phyloP scores from a whole-genome alignment of 2,888 invertebrate species.

The Zygothrica quintamaculata region DNA sequence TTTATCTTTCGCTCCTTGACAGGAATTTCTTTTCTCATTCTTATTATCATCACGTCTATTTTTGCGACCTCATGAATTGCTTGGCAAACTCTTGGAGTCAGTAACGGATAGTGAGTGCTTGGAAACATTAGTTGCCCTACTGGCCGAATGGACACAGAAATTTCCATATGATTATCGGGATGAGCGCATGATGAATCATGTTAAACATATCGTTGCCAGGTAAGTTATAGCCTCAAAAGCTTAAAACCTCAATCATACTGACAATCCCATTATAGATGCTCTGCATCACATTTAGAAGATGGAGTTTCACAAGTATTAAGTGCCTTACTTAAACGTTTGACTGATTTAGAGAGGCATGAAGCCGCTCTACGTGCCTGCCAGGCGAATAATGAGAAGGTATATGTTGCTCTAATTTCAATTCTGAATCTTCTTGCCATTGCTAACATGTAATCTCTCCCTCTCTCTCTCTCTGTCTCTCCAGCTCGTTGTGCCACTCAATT shows the following conservation, averaged over 20 bases:
- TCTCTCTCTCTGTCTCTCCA: constrained; percentile 15
- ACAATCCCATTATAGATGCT: constrained; percentile 82
- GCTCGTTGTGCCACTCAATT: constrained; percentile 59
- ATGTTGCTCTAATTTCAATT: too few species aligned
- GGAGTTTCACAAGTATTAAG: constrained; percentile 85
- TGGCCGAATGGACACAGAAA: constrained; percentile 84
- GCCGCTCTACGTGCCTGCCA: constrained; percentile 84
- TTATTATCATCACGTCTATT: constrained; percentile 84
- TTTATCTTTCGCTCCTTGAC: constrained; percentile 48
- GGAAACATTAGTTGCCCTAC: constrained; percentile 83
- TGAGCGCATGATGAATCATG: constrained; percentile 85
- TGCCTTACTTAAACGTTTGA: constrained; percentile 85
- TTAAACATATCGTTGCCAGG: constrained; percentile 85
- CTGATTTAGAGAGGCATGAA: constrained; percentile 85
- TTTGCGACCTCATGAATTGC: constrained; percentile 84
- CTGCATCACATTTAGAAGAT: constrained; percentile 84
- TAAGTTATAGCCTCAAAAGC: constrained; percentile 51
- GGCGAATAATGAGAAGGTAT: constrained; percentile 82
- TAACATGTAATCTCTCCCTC: constrained; percentile 1
- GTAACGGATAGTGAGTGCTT: constrained; percentile 84
- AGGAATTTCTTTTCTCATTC: constrained; percentile 85
- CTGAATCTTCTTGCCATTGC: too few species aligned
- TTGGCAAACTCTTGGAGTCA: constrained; percentile 83
- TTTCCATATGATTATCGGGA: constrained; percentile 85
- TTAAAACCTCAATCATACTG: constrained; percentile 8